Base-by-base conservation (phyloP, 2,113 vertebrate species). In the Grallaria varia region DNA sequence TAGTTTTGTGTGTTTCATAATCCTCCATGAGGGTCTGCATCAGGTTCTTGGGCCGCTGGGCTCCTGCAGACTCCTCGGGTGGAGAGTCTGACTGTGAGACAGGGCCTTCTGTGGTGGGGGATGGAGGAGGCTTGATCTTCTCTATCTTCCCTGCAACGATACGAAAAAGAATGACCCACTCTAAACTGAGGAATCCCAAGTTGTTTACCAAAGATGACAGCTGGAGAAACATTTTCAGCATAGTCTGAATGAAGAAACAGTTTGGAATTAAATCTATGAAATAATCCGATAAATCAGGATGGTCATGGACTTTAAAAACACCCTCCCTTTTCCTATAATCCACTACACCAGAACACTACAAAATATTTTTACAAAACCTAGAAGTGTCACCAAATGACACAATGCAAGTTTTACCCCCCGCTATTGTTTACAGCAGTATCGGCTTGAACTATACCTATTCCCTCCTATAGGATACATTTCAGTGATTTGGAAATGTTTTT, bases 11-110 rank as follows among this genome's bases (percentile, higher is more conserved):
- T 44, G 98, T 98, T 97, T 99, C 99, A 15, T 98, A 99, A 97
- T 99, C 99, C 92, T 99, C 99, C 99, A 99, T 98, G 50, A 99
- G 98, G 7, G 99, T 99, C 98, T 99, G 98, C 99, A 99, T 99
- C 98, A 99, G 98, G 97, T 99, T 99, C 98, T 99, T 99, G 95
- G 99, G 98, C 47, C 99, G 96, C 86, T 98, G 98, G 81, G 97
- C 96, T 89, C 98, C 99, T 12, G 97, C 98, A 21, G 99, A 98
- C 97, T 99, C 99, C 91, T 99, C 99, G 0, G 98, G 95, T 28
- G 98, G 95, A 17, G 95, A 90, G 80, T 99, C 99, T 39, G 98
- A 97, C 79, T 98, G 98, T 1, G 92, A 96, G 47, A 97, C 79
- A 13, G 98, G 98, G n/a, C 98, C 98, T 91, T 99, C 99, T 15